These are phyloP conservation scores for Solea solea DNA, from an alignment of 2,113 vertebrate genomes.

Conservation along the genomic window DNA sequence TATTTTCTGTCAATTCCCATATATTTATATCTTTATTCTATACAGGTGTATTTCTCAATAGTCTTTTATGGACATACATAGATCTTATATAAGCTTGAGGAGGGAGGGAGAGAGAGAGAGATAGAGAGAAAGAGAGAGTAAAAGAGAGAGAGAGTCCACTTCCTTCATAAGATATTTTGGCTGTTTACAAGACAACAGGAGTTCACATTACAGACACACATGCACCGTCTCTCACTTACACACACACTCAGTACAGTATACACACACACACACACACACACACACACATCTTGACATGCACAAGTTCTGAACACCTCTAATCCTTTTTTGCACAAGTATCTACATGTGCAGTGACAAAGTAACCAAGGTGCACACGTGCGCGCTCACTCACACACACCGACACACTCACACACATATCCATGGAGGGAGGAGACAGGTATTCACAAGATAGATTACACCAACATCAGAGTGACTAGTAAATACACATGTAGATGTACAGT, in stretches of 20 bases:
- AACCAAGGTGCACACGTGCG: constrained; percentile 13
- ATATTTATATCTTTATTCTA: constrained; percentile 79
- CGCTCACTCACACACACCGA: constrained; percentile 9
- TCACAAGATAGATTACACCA: constrained; percentile 74
- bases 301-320: constrained; percentile 37
- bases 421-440: constrained; percentile 59
- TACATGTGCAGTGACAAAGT: constrained; percentile 16
- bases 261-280: constrained; percentile 20
- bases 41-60: constrained; percentile 78
- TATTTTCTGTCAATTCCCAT: constrained; percentile 77
- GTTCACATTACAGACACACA: constrained; percentile 63
- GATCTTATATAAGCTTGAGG: constrained; percentile 69
- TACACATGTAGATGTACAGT: constrained; percentile 72
- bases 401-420: constrained; percentile 26
- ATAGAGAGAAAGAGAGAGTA: constrained; percentile 12
- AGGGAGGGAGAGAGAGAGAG: constrained; percentile 60
- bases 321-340: constrained; percentile 30
- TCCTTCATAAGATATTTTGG: constrained; percentile 76
- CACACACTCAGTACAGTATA: constrained; percentile 31
- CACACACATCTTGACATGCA: constrained; percentile 46
- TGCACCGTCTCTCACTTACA: constrained; percentile 16
- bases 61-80: constrained; percentile 79
- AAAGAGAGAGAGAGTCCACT: constrained; percentile 52
- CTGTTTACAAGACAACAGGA: constrained; percentile 72
- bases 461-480: constrained; percentile 75